Percentiles rank a stretch among this genome's conserved stretches.
Conservation (phyloP, 2,113 vertebrate genomes). For the Gasterosteus aculeatus region DNA sequence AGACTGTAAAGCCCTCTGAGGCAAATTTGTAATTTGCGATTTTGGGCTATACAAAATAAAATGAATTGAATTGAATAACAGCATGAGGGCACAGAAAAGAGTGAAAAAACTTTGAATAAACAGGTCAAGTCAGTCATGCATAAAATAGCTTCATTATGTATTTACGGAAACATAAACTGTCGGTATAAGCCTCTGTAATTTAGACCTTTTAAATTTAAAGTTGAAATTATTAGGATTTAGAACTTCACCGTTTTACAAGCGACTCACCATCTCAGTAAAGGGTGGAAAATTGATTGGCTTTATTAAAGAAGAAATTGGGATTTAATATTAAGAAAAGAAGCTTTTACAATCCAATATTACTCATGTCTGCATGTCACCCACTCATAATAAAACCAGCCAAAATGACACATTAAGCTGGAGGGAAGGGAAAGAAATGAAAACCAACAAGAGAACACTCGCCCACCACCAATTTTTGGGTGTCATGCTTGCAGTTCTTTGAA, state of each 20-base stretch:
- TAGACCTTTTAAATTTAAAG: neutral
- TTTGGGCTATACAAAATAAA: no score
- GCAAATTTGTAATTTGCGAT: no score
- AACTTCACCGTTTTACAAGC: conserved; percentile 59
- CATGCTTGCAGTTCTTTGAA: conserved; percentile 56
- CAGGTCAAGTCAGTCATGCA: conserved; percentile 5
- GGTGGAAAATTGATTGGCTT: conserved; percentile 59
- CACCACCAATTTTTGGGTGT: conserved; percentile 51
- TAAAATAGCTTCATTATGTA: conserved; percentile 1
- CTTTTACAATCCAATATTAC: conserved; percentile 46
- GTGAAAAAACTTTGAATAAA: neutral
- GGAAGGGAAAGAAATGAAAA: conserved; percentile 19
- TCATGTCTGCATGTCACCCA: conserved; percentile 68
- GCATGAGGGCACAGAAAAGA: neutral
- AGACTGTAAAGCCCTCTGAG: no score
- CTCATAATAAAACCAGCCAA: conserved; percentile 53
- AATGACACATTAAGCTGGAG: conserved; percentile 47
- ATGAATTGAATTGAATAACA: neutral
- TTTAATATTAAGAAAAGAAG: conserved; percentile 52
- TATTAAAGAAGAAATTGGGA: conserved; percentile 54
- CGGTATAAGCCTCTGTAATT: conserved; percentile 27
- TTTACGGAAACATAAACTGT: conserved; percentile 20
- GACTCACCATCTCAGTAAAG: conserved; percentile 34
- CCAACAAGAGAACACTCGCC: conserved; percentile 47
- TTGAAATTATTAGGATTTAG: conserved; percentile 55